These are phyloP conservation scores for Bergia sp. DNA, from an alignment of 92 coral and sea anemone genomes.

Conservation along the genomic window DNA sequence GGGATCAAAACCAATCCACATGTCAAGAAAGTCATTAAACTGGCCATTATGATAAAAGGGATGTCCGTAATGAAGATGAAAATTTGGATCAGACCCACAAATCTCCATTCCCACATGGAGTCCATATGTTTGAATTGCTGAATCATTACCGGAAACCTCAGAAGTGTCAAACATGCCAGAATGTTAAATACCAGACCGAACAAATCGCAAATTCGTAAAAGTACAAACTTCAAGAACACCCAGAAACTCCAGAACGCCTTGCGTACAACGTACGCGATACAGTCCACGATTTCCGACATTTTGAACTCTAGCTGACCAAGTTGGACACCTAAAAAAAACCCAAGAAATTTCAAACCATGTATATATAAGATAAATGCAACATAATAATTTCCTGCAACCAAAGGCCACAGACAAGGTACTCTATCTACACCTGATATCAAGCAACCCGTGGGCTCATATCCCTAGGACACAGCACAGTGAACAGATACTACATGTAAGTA, in stretches of 20 bases:
- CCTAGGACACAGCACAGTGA: no score
- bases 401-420: no score
- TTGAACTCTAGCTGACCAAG: constrained; percentile 24
- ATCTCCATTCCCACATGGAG: constrained; percentile 75
- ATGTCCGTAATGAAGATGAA: constrained; percentile 82
- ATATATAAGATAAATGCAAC: background rate
- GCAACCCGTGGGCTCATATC: no score
- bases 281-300: constrained; percentile 98
- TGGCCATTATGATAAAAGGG: constrained; percentile 86
- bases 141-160: constrained; percentile 87
- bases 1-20: constrained; percentile 82
- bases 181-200: constrained; percentile 86
- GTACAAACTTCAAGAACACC: constrained; percentile 78
- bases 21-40: constrained; percentile 62
- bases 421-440: no score
- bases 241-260: constrained; percentile 95
- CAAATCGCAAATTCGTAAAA: constrained; percentile 78
- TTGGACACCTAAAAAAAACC: background rate
- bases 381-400: no score
- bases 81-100: constrained; percentile 76
- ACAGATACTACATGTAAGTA: no score
- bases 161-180: constrained; percentile 86
- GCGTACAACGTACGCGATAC: constrained; percentile 86
- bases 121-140: constrained; percentile 74
- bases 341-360: background rate